A percentile compares a stretch with the other conserved stretches of the same genome.
Evolutionary conservation across 2,888 invertebrate species (phyloP).

Genomic region (Mimumesa dahlbomi): DNA sequence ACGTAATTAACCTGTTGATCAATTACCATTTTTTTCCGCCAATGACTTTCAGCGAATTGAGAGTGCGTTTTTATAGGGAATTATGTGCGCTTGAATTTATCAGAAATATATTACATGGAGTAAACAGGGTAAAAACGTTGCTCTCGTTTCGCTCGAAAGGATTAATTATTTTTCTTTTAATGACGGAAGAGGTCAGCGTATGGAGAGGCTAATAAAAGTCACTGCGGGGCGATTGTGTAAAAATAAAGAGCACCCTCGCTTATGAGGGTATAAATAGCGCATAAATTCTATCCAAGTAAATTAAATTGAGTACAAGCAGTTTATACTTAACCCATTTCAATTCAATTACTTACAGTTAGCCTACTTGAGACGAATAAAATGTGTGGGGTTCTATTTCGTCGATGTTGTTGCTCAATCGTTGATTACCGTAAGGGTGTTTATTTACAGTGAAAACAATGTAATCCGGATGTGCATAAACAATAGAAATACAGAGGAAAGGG

Average conservation of each 20-base stretch:
- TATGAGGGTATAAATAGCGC: conserved; percentile 28
- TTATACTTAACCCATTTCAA: conserved; percentile 7
- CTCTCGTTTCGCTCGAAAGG: conserved; percentile 41
- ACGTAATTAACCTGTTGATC: no score
- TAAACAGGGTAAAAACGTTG: conserved; percentile 25
- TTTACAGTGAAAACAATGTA: no score
- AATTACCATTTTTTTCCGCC: no score
- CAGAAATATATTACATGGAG: neutral
- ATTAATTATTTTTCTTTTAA: conserved; percentile 29
- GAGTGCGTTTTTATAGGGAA: no score
- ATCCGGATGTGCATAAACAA: no score
- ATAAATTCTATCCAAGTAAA: conserved; percentile 14
- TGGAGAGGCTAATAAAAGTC: conserved; percentile 22
- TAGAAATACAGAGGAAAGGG: no score
- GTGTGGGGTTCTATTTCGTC: neutral
- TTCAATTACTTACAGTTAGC: conserved; percentile 12
- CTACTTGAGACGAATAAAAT: neutral
- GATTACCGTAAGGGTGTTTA: no score
- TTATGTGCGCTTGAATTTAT: no score
- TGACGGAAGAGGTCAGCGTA: conserved; percentile 24
- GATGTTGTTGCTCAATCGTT: neutral
- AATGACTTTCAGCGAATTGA: no score
- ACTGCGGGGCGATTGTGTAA: conserved; percentile 16
- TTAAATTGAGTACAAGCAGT: conserved; percentile 7
- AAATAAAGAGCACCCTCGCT: conserved; percentile 37